These are phyloP conservation scores for Lucilia cuprina DNA, from an alignment of 1,140 invertebrate genomes.

Conservation along the genomic window DNA sequence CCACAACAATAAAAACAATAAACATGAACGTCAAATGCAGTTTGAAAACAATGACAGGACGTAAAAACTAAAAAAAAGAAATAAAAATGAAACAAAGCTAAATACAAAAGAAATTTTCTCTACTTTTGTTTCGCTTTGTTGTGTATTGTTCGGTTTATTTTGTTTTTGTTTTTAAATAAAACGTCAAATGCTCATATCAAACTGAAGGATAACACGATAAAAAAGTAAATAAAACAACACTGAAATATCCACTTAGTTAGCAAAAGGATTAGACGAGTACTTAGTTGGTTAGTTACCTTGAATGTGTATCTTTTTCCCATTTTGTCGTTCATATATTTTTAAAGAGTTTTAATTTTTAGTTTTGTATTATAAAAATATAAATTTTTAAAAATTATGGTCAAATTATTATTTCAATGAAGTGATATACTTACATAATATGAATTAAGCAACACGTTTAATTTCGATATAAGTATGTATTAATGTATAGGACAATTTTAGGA, in stretches of 20 bases:
- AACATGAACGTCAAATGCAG: slow-evolving; percentile 33
- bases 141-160: too few species aligned
- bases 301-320: not conserved
- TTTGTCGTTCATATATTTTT: too few species aligned
- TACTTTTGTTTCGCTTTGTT: not conserved
- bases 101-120: not conserved
- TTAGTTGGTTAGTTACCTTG: not conserved
- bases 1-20: slow-evolving; percentile 27
- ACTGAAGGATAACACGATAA: not conserved
- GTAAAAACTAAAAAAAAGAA: not conserved
- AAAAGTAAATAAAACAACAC: not conserved
- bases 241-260: not conserved
- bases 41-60: slow-evolving; percentile 27
- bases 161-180: not conserved
- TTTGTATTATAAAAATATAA: too few species aligned
- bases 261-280: not conserved
- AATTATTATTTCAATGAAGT: too few species aligned
- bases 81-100: slow-evolving; percentile 2
- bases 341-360: too few species aligned
- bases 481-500: too few species aligned
- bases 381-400: too few species aligned
- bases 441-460: too few species aligned
- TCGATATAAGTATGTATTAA: too few species aligned
- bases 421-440: too few species aligned
- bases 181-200: not conserved